phyloP scores from a whole-genome alignment of 2,888 invertebrate species.

The Euzetes globulus region DNA sequence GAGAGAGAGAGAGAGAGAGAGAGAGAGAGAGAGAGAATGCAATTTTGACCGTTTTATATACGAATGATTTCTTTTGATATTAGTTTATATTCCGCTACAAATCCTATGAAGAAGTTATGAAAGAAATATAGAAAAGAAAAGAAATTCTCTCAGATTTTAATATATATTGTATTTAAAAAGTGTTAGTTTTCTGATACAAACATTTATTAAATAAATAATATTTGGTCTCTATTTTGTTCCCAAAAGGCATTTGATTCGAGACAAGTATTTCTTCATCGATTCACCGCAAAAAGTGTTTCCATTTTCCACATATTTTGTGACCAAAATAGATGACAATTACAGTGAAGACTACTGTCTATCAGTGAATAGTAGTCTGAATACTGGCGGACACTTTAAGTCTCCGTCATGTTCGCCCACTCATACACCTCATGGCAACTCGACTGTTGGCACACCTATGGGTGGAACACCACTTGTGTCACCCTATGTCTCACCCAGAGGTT shows the following conservation, averaged over 20 bases:
- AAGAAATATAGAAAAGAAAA: background rate
- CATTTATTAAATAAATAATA: background rate
- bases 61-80: background rate
- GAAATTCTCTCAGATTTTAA: background rate
- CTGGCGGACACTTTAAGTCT: constrained; percentile 37
- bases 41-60: background rate
- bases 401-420: constrained; percentile 36
- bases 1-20: background rate
- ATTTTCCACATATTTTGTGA: constrained; percentile 35
- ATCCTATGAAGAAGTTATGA: background rate
- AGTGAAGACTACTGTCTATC: constrained; percentile 17
- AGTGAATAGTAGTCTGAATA: constrained; percentile 35
- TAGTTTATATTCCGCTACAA: too few relatives aligned
- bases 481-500: background rate
- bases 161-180: background rate
- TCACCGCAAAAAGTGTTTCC: constrained; percentile 21
- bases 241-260: constrained; percentile 3
- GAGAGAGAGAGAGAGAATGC: background rate
- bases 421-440: background rate
- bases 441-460: background rate
- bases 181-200: background rate
- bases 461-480: background rate
- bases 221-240: background rate
- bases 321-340: constrained; percentile 30
- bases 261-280: constrained; percentile 29